phyloP scores from a whole-genome alignment of 64 coral and sea anemone species.

The Montipora cactus region DNA sequence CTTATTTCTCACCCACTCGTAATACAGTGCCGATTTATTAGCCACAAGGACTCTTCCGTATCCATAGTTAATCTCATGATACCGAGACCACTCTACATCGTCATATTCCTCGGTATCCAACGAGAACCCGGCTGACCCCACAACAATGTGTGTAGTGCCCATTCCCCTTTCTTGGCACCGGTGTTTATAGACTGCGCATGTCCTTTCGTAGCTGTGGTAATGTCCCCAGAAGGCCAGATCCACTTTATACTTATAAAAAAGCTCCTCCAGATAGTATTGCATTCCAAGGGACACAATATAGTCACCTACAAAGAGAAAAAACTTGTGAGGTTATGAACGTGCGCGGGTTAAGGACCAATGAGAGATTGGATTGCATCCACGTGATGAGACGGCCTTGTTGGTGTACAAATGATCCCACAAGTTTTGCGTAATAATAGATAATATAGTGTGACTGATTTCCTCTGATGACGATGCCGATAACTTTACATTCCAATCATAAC shows the following conservation, averaged over 20 bases:
- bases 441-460: too few relatives aligned
- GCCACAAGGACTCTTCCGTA: slow-evolving; percentile 88
- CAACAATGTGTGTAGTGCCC: slow-evolving; percentile 83
- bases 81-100: slow-evolving; percentile 82
- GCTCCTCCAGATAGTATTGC: slow-evolving; percentile 88
- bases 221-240: slow-evolving; percentile 98
- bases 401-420: too few relatives aligned
- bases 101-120: slow-evolving; percentile 48
- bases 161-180: slow-evolving; percentile 56
- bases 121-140: slow-evolving; percentile 82
- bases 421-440: too few relatives aligned
- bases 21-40: slow-evolving; percentile 80
- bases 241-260: slow-evolving; percentile 89
- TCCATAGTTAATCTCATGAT: slow-evolving; percentile 74
- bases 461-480: too few relatives aligned
- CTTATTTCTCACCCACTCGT: slow-evolving; percentile 93
- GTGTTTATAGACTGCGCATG: slow-evolving; percentile 83
- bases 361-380: too few relatives aligned
- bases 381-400: too few relatives aligned
- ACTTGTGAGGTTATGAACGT: neutral
- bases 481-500: too few relatives aligned
- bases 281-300: slow-evolving; percentile 85
- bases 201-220: slow-evolving; percentile 97
- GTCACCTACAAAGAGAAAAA: slow-evolving; percentile 69
- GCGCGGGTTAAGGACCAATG: too few relatives aligned